phyloP scores from a whole-genome alignment of 2,888 invertebrate species.

The Theretra japonica region DNA sequence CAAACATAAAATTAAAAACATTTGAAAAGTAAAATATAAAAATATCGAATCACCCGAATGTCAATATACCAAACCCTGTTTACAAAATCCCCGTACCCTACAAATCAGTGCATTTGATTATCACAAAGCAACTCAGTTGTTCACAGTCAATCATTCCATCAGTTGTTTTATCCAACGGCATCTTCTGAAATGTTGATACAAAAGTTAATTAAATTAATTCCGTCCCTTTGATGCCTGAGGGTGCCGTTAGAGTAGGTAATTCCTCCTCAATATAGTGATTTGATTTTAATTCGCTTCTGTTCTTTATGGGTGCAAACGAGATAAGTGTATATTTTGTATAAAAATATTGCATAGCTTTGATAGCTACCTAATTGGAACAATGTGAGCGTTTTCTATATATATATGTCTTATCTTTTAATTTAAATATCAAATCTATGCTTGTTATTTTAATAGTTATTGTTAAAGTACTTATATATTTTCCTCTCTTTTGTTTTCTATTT shows the following conservation, averaged over 20 bases:
- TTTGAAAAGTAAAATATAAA: too few species aligned
- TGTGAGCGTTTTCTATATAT: too few species aligned
- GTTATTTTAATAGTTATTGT: too few species aligned
- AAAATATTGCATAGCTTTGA: too few species aligned
- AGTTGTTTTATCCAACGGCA: slow-evolving; percentile 35
- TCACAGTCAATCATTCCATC: slow-evolving; percentile 24
- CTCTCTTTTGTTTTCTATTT: too few species aligned
- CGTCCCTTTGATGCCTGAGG: slow-evolving; percentile 48
- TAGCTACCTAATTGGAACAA: too few species aligned
- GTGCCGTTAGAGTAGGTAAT: slow-evolving; percentile 46
- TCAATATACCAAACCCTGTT: background rate
- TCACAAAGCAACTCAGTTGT: background rate
- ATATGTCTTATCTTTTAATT: too few species aligned
- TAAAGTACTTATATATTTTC: too few species aligned
- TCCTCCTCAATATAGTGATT: background rate
- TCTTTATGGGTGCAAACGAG: too few species aligned
- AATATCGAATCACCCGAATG: background rate
- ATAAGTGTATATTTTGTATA: too few species aligned
- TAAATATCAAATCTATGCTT: too few species aligned
- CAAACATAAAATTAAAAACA: too few species aligned
- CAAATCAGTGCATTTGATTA: background rate
- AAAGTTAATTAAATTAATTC: slow-evolving; percentile 57
- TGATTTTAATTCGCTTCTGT: background rate
- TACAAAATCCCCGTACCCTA: background rate
- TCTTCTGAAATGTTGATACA: slow-evolving; percentile 42